Conservation (phyloP, 2,888 invertebrate species). For the Augiades crinisus region DNA sequence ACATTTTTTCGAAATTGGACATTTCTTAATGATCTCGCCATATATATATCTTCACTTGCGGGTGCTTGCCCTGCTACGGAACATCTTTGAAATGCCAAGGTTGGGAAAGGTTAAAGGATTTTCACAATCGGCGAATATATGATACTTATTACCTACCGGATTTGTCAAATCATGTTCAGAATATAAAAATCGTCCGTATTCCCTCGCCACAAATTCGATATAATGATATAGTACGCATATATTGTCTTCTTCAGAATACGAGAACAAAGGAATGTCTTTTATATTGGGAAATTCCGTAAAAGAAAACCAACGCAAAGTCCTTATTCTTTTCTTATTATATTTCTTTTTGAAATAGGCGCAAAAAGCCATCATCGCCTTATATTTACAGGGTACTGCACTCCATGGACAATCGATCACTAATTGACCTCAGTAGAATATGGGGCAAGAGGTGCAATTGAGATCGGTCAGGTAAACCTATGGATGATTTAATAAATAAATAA, state of each 20-base stretch:
- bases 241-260: not conserved
- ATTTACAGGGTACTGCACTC: too few relatives aligned
- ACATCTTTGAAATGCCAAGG: not conserved
- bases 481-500: too few relatives aligned
- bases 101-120: not conserved
- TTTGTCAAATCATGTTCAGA: not conserved
- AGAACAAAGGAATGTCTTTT: not conserved
- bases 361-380: too few relatives aligned
- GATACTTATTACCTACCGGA: too few relatives aligned
- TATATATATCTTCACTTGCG: not conserved
- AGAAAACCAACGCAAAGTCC: not conserved
- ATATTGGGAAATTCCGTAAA: not conserved
- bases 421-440: too few relatives aligned
- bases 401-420: too few relatives aligned
- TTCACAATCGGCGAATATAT: not conserved
- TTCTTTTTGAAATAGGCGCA: too few relatives aligned
- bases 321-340: too few relatives aligned
- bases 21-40: too few relatives aligned
- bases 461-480: too few relatives aligned
- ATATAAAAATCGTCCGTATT: not conserved
- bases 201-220: not conserved
- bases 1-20: too few relatives aligned
- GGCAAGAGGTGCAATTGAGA: too few relatives aligned
- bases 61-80: not conserved
- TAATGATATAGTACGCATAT: not conserved